Evolutionary conservation across 2,797 vertebrate genomes (phyloP).

Genomic region (Sebastes elongatus): DNA sequence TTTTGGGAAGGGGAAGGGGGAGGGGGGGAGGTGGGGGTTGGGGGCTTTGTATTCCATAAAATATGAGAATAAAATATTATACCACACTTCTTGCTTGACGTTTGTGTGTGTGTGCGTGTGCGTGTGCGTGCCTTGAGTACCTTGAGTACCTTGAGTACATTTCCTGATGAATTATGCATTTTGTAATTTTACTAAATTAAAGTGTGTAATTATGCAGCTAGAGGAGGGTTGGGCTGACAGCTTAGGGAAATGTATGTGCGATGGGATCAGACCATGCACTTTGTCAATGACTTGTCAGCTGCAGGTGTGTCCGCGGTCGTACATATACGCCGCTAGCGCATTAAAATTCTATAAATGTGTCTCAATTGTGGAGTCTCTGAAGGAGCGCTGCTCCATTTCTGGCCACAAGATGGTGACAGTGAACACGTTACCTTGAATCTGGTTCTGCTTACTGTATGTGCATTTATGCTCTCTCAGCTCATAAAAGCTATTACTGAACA

Average conservation of each 20-base stretch:
- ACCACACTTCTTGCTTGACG: slow-evolving; percentile 52
- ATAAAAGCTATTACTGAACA: slow-evolving; percentile 33
- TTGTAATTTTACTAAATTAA: slow-evolving; percentile 2
- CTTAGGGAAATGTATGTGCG: not conserved
- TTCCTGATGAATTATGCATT: slow-evolving; percentile 5
- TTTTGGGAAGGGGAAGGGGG: not conserved
- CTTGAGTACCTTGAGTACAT: not conserved
- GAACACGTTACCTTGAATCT: not conserved
- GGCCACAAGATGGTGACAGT: slow-evolving; percentile 51
- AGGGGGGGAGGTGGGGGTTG: not conserved
- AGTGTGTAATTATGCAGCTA: not conserved
- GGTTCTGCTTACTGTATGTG: not conserved
- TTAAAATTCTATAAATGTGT: too few relatives aligned
- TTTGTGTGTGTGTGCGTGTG: not conserved
- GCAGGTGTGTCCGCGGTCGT: not conserved
- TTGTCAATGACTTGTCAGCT: not conserved
- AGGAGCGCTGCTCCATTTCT: not conserved
- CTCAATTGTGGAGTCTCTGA: not conserved
- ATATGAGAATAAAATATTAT: slow-evolving; percentile 82
- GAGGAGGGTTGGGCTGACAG: not conserved
- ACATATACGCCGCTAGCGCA: too few relatives aligned
- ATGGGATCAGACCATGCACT: not conserved
- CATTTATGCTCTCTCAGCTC: not conserved
- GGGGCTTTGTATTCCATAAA: slow-evolving; percentile 80
- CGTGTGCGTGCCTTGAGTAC: too few relatives aligned